Evolutionary conservation across 2,888 invertebrate species (phyloP).

Genomic region (Embidobia sp.): DNA sequence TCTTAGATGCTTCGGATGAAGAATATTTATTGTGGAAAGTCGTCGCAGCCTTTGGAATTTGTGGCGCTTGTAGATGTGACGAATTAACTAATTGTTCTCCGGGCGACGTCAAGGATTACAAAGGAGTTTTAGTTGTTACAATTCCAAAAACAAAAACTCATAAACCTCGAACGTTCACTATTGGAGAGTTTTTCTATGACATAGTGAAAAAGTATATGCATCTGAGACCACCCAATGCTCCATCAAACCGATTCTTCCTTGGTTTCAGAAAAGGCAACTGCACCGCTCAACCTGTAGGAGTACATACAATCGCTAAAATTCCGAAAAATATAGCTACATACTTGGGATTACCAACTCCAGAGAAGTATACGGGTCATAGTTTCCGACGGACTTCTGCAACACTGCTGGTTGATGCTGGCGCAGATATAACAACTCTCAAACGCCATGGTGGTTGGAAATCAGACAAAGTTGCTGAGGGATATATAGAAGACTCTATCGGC

Average conservation of each 20-base stretch:
- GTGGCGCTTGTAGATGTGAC: not conserved
- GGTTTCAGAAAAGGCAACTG: conserved; percentile 63
- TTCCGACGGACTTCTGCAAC: conserved; percentile 62
- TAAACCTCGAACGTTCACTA: conserved; percentile 31
- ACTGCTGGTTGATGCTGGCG: conserved; percentile 56
- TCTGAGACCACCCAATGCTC: conserved; percentile 21
- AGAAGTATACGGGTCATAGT: conserved; percentile 62
- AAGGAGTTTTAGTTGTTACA: not conserved
- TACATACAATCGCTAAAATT: conserved; percentile 58
- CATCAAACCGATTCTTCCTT: conserved; percentile 43
- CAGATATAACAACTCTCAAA: conserved; percentile 45
- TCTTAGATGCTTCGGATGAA: too few species aligned
- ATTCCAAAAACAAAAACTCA: conserved; percentile 18
- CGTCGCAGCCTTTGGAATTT: not conserved
- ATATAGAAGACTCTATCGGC: conserved; percentile 3
- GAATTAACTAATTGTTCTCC: too few species aligned
- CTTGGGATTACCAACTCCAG: conserved; percentile 46
- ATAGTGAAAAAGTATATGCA: conserved; percentile 23
- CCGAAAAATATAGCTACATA: conserved; percentile 62
- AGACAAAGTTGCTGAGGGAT: conserved; percentile 12
- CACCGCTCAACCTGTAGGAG: conserved; percentile 49
- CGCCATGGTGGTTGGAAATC: conserved; percentile 51
- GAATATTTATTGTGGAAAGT: not conserved
- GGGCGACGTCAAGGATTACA: not conserved
- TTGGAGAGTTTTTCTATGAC: conserved; percentile 5